Base-by-base conservation (phyloP, 2,113 vertebrate genomes). In the Sitta europaea region DNA sequence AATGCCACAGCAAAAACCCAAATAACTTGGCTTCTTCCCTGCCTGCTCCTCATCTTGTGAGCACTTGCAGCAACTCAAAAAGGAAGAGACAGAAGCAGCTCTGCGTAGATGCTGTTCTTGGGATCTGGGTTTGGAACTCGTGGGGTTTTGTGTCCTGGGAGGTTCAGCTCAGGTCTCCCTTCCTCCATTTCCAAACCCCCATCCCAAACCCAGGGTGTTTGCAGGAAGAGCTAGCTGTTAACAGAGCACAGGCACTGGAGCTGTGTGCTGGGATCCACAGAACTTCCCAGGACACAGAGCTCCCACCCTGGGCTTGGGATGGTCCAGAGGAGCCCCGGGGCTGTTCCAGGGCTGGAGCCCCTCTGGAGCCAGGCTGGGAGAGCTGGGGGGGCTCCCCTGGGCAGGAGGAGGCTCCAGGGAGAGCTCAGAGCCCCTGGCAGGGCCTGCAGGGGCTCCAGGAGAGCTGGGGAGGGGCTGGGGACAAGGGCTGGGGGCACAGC, bases 11-110 rank as follows among this genome's bases (percentile, higher is more conserved):
- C 85, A 86, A 88, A 92, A 76, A 28, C 38, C 50, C 29, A 66
- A 72, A 77, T 53, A 62, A 91, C 81, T 66, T 40, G 51, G 71
- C 35, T 63, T 9, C 71, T 90, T 59, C n/a, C 2, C 45, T 50
- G 62, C 78, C 72, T 85, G 74, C 23, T 90, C 18, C 85, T 94
- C 84, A 22, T 86, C 77, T 66, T 51, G 45, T 7, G 72, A 90
- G 84, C 40, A 14, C 65, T 48, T 76, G 23, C 66, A 93, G 74
- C 14, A 15, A 12, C n/a, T 85, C 17, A 12, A 54, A 67, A 67
- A 63, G 48, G 50, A 35, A 42, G 59, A 66, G 33, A 55, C 81
- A 66, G 40, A 77, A 72, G 38, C 40, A 79, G 35, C 9, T 35
- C 58, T 38, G 50, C 5, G 1, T 0, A 15, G 38, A 29, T 50